Conservation (phyloP, 2,113 vertebrate genomes). For the Equus przewalskii region DNA sequence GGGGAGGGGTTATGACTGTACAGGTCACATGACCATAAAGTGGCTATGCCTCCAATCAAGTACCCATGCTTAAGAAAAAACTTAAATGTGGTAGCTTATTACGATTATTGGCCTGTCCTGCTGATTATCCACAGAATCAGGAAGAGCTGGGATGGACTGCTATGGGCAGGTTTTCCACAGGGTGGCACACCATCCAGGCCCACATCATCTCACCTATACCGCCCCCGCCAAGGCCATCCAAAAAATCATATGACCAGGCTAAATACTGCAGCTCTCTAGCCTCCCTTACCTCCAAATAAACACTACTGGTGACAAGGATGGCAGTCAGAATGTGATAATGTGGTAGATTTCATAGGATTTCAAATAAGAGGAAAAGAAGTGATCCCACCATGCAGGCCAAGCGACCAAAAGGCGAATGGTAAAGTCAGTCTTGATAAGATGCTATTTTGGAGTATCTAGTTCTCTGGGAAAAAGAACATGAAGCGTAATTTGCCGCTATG, state of each 20-base stretch:
- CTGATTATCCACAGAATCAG: not conserved
- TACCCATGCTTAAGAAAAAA: not conserved
- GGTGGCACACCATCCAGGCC: slow-evolving; percentile 6
- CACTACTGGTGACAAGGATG: not conserved
- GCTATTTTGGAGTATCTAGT: not conserved
- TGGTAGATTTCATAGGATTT: not conserved
- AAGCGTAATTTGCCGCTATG: not conserved
- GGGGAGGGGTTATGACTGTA: fast-evolving
- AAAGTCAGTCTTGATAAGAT: not conserved
- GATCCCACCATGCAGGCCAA: not conserved
- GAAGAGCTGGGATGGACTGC: not conserved
- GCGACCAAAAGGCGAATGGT: not conserved
- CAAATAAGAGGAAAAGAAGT: slow-evolving; percentile 26
- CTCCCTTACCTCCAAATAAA: slow-evolving; percentile 1
- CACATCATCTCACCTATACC: not conserved
- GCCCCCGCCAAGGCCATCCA: not conserved
- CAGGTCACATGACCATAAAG: not conserved
- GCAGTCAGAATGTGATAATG: not conserved
- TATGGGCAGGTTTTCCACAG: slow-evolving; percentile 49
- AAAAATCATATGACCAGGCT: not conserved
- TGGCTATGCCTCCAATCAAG: not conserved
- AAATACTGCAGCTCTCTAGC: not conserved
- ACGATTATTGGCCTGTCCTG: not conserved
- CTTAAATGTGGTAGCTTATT: not conserved
- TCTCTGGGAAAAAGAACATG: not conserved